Percentiles rank a stretch among this genome's conserved stretches.
phyloP scores from a whole-genome alignment of 92 coral and sea anemone species.

The Pocillopora grandis region DNA sequence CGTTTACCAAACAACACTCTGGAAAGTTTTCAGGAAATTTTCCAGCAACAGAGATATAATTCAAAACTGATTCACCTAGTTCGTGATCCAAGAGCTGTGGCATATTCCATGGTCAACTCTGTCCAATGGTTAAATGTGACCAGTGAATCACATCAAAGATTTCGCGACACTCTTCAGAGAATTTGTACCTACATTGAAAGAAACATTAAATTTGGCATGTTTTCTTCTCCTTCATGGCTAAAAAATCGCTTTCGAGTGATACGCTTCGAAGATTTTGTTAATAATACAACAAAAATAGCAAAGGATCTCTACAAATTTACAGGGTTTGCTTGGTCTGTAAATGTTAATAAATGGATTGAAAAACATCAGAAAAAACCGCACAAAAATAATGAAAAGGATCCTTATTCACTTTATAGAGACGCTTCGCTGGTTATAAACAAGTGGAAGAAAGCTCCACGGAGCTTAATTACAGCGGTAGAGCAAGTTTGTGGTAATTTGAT shows the following conservation, averaged over 20 bases:
- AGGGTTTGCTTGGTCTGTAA: constrained; percentile 18
- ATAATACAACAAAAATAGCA: constrained; percentile 27
- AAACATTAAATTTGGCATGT: constrained; percentile 3
- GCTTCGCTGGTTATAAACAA: constrained; percentile 2
- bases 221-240: constrained; percentile 44
- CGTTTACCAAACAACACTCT: background rate
- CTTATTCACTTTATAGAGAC: constrained; percentile 12
- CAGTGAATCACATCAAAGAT: background rate
- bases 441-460: constrained; percentile 12
- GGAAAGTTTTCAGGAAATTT: background rate
- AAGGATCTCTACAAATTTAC: constrained; percentile 38
- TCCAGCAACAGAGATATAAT: constrained; percentile 15
- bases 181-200: background rate
- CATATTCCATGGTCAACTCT: constrained; percentile 37
- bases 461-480: constrained; percentile 9
- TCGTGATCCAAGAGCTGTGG: constrained; percentile 65
- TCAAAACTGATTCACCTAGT: constrained; percentile 44
- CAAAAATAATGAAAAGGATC: background rate
- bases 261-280: constrained; percentile 44
- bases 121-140: constrained; percentile 17
- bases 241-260: constrained; percentile 35
- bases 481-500: constrained; percentile 11
- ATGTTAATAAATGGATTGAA: constrained; percentile 11
- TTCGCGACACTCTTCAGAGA: background rate
- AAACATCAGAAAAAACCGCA: background rate